Conservation (phyloP, 2,888 invertebrate genomes). For the Raillietiella orientalis region DNA sequence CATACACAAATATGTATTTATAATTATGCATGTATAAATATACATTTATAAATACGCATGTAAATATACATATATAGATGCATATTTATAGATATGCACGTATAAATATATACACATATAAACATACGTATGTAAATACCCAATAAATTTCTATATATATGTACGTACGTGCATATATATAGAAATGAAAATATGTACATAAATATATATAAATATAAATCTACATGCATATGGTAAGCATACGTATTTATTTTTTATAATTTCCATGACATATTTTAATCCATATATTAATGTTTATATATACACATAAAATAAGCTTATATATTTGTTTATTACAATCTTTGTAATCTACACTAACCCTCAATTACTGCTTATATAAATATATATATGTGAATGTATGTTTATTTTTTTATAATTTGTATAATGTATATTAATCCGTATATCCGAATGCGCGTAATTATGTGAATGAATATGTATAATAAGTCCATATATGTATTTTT, state of each 20-base stretch:
- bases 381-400: constrained; percentile 1
- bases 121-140: neutral
- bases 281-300: neutral
- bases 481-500: neutral
- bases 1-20: neutral
- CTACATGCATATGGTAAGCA: constrained; percentile 1
- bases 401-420: neutral
- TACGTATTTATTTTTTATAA: neutral
- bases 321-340: neutral
- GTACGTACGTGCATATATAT: constrained; percentile 1
- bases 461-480: constrained; percentile 1
- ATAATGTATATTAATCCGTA: neutral
- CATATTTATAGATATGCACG: neutral
- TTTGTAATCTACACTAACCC: no score
- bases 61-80: neutral
- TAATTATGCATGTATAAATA: neutral
- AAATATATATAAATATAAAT: neutral
- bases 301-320: neutral
- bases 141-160: neutral
- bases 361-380: neutral
- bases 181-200: neutral
- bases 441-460: neutral
- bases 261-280: neutral
- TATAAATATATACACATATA: neutral
- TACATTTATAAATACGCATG: neutral